Percentiles rank a stretch among this genome's conserved stretches.
Evolutionary conservation across 2,113 vertebrate genomes (phyloP).

Genomic region (Albula glossodonta): DNA sequence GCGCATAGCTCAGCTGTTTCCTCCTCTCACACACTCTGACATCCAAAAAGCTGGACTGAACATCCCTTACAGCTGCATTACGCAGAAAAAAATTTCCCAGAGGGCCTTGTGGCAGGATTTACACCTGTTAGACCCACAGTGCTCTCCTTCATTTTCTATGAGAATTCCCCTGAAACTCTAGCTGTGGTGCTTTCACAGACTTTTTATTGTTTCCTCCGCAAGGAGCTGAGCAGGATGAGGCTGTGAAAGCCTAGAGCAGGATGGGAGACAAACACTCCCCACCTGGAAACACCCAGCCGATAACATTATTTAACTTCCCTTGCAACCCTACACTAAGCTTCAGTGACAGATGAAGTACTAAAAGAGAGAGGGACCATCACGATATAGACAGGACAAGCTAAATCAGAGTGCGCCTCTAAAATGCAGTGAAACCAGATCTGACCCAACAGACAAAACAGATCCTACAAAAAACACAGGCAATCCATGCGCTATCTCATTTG

Average conservation of each 20-base stretch:
- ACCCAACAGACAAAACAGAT: not conserved
- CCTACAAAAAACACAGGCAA: not conserved
- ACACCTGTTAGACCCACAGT: no score
- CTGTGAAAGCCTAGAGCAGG: constrained; percentile 30
- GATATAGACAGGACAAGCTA: not conserved
- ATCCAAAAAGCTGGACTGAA: not conserved
- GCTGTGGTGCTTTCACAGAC: not conserved
- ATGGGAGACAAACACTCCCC: not conserved
- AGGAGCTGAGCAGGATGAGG: constrained; percentile 30
- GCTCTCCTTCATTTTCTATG: not conserved
- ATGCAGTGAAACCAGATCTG: not conserved
- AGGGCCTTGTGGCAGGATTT: not conserved
- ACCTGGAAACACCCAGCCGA: constrained; percentile 20
- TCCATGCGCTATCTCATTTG: no score
- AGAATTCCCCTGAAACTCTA: constrained; percentile 12
- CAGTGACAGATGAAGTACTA: no score
- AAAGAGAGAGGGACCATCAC: not conserved
- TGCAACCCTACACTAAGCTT: no score
- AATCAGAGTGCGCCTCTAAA: not conserved
- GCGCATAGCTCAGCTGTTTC: not conserved
- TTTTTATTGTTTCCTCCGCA: not conserved
- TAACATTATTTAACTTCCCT: not conserved
- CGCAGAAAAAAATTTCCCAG: not conserved
- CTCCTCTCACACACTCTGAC: not conserved
- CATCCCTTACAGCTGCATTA: no score